Evolutionary conservation across 2,113 vertebrate species (phyloP), one percentile per base, ranked within the genome.

Genomic region (Pelecanus crispus): DNA sequence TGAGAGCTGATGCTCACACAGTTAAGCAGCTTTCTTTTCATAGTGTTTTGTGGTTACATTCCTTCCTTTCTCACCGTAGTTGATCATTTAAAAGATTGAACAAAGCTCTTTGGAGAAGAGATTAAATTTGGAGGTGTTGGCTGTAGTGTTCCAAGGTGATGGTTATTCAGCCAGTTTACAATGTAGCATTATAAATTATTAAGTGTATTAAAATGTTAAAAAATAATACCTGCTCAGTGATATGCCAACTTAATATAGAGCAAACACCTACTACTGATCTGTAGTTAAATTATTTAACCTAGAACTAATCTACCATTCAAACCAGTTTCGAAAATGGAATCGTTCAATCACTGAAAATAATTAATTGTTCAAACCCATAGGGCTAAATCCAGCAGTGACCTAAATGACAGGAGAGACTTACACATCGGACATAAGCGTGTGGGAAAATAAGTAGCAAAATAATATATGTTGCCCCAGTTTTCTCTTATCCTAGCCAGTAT

Each of bases 171-270:
- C 56, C 87, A 94, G 94, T 88, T 97, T 97, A 97, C 92, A 29
- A 90, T 97, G 96, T 97, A 96, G 95, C 66, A 7, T 92, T 97
- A 96, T 98, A 96, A 98, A 97, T 98, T 94, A 97, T 97, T 96
- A 94, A 97, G 95, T 93, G 49, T 82, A 97, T 95, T 97, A 92
- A 97, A 98, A 97, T 32, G 88, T 95, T 97, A 94, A 97, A 88
- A 98, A 97, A 92, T 96, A 95, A 78, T 97, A 96, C 71, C 93
- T 97, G 88, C 95, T 97, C 67, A 49, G 72, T 82, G 85, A 96
- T 96, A 97, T 53, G 92, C 88, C 94, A 95, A 1, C 47, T 93
- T 97, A 91, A 97, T 92, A 95, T 74, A 96, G 82, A 96, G 84
- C 90, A 97, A 97, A 97, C 97, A 97, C 78, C 92, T 97, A 92